phyloP scores from a whole-genome alignment of 37 sponge, comb jelly and placozoan species.

The Aplysina aerophoba region DNA sequence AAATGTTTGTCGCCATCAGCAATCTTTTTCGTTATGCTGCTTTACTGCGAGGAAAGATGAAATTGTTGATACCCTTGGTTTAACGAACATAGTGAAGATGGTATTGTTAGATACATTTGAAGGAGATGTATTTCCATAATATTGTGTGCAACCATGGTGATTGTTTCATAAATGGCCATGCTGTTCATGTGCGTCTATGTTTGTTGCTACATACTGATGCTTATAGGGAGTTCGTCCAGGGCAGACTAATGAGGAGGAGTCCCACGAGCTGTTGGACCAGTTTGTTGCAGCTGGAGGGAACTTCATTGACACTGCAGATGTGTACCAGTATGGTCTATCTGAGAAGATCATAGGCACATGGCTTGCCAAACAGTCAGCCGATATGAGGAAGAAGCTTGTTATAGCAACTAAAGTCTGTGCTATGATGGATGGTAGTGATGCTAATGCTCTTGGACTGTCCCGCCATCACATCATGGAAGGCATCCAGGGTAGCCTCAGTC shows the following conservation, averaged over 20 bases:
- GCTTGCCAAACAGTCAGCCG: constrained; percentile 52
- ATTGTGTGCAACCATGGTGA: no score
- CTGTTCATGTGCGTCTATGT: no score
- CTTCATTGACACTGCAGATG: constrained; percentile 94
- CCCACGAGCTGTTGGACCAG: constrained; percentile 73
- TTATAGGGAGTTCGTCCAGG: constrained; percentile 65
- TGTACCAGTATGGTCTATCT: constrained; percentile 78
- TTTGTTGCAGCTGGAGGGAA: constrained; percentile 88
- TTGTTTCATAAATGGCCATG: no score
- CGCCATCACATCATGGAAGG: constrained; percentile 81
- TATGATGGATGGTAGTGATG: constrained; percentile 65
- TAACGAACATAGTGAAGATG: no score
- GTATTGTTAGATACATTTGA: no score
- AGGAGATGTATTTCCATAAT: no score
- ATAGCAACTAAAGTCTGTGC: constrained; percentile 64
- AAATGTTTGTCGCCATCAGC: no score
- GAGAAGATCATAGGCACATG: constrained; percentile 83
- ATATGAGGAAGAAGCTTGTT: constrained; percentile 42
- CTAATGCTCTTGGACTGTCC: constrained; percentile 81
- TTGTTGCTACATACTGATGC: not conserved
- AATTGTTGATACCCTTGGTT: no score
- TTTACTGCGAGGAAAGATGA: no score
- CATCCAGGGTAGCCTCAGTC: constrained; percentile 75
- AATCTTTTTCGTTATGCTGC: no score
- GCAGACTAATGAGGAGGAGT: constrained; percentile 71